Evolutionary conservation across 2,888 invertebrate species (phyloP).

Genomic region (Tuta absoluta): DNA sequence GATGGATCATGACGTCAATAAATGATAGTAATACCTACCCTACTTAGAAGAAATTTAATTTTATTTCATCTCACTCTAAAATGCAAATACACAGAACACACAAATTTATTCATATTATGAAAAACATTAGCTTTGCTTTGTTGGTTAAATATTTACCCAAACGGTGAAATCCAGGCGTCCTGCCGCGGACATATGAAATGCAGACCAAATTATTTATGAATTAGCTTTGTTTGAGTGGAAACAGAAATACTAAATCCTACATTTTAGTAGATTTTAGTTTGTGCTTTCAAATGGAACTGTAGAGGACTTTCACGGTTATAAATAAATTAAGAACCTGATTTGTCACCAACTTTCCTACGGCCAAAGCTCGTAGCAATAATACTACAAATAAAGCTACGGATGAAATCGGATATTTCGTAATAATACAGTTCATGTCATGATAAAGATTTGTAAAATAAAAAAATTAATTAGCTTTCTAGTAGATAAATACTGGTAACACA

Average conservation of each 20-base stretch:
- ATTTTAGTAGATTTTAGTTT: background rate
- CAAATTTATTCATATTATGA: background rate
- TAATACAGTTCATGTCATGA: no score
- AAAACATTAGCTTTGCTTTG: background rate
- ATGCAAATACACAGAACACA: background rate
- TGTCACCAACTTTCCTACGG: background rate
- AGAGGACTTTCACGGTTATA: background rate
- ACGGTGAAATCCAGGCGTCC: background rate
- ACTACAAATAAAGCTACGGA: background rate
- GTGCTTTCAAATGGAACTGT: background rate
- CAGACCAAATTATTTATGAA: slow-evolving; percentile 14
- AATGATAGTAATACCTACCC: no score
- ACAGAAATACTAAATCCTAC: background rate
- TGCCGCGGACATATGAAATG: slow-evolving; percentile 14
- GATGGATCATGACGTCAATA: no score
- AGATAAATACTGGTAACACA: no score
- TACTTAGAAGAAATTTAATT: no score
- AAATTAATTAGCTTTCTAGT: no score
- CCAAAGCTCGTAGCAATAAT: background rate
- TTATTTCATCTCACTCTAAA: background rate
- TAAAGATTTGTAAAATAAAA: no score
- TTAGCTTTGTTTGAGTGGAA: background rate
- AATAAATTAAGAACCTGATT: background rate
- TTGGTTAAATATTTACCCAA: background rate
- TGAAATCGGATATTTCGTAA: no score